Percentiles rank a stretch among this genome's conserved stretches.
Conservation (phyloP, 2,797 vertebrate species). For the Arrhamphus sclerolepis region DNA sequence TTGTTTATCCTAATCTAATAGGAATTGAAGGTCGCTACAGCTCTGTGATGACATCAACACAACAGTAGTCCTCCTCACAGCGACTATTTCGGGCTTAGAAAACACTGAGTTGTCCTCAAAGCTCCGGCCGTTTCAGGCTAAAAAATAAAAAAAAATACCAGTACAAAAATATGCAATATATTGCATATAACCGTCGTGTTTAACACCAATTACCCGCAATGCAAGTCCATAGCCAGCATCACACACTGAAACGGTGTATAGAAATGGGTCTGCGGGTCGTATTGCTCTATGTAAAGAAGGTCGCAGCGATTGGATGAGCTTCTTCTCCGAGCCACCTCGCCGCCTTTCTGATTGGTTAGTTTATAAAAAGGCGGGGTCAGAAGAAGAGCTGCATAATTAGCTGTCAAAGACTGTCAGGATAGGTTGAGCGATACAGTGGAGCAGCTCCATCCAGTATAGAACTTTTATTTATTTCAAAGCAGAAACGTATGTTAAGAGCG, state of each 20-base stretch:
- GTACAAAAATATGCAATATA: not conserved
- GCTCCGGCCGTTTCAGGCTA: not conserved
- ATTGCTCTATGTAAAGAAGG: constrained; percentile 31
- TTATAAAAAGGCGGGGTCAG: constrained; percentile 11
- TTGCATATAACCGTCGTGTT: constrained; percentile 3
- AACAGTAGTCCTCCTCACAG: constrained; percentile 71
- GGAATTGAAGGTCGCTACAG: constrained; percentile 73
- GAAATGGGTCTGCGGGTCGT: constrained; percentile 42
- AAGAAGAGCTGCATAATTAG: constrained; percentile 18
- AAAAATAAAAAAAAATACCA: not conserved
- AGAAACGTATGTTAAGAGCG: not conserved
- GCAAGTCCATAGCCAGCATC: constrained; percentile 37
- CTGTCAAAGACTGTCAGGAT: constrained; percentile 63
- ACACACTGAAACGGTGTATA: constrained; percentile 33
- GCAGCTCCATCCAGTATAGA: constrained; percentile 2
- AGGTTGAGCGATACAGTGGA: constrained; percentile 62
- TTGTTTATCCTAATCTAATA: constrained; percentile 59
- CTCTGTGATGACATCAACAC: constrained; percentile 77
- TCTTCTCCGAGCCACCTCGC: constrained; percentile 6
- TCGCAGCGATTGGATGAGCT: constrained; percentile 64
- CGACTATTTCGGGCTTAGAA: constrained; percentile 52
- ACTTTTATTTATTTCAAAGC: not conserved
- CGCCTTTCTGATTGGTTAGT: constrained; percentile 59
- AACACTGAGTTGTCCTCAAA: constrained; percentile 24
- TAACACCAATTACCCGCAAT: constrained; percentile 11